A percentile compares a stretch with the other conserved stretches of the same genome.
phyloP scores from a whole-genome alignment of 2,797 vertebrate genomes.

The Monodelphis domestica region DNA sequence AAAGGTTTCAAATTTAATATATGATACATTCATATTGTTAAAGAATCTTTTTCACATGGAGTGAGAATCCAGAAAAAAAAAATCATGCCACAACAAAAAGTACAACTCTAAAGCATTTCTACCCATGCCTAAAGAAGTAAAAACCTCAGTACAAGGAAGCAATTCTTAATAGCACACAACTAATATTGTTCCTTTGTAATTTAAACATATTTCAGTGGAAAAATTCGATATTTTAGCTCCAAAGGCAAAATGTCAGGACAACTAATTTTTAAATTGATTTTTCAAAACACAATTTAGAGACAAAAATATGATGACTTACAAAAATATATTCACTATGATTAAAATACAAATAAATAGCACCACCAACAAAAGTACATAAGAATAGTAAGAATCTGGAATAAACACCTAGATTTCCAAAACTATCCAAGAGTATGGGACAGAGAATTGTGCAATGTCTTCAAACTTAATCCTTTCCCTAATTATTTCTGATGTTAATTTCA shows the following conservation, averaged over 20 bases:
- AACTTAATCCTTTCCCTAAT: not conserved
- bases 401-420: not conserved
- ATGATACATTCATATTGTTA: slow-evolving; percentile 41
- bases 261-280: slow-evolving; percentile 26
- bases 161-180: slow-evolving; percentile 5
- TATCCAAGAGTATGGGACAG: not conserved
- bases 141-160: slow-evolving; percentile 12
- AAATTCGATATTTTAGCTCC: slow-evolving; percentile 49
- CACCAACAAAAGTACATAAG: not conserved
- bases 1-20: slow-evolving; percentile 38
- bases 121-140: slow-evolving; percentile 7
- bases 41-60: slow-evolving; percentile 51
- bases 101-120: slow-evolving; percentile 56
- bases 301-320: not conserved
- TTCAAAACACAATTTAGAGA: not conserved
- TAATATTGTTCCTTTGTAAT: slow-evolving; percentile 34
- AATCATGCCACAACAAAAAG: slow-evolving; percentile 44
- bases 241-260: slow-evolving; percentile 7
- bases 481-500: slow-evolving; percentile 1
- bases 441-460: slow-evolving; percentile 25
- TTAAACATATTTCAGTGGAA: slow-evolving; percentile 30
- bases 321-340: slow-evolving; percentile 6
- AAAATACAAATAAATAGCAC: slow-evolving; percentile 34
- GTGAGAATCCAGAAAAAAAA: slow-evolving; percentile 12
- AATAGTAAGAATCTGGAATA: not conserved